phyloP scores from a whole-genome alignment of 2,888 invertebrate genomes.

The Hypercompe scribonia region DNA sequence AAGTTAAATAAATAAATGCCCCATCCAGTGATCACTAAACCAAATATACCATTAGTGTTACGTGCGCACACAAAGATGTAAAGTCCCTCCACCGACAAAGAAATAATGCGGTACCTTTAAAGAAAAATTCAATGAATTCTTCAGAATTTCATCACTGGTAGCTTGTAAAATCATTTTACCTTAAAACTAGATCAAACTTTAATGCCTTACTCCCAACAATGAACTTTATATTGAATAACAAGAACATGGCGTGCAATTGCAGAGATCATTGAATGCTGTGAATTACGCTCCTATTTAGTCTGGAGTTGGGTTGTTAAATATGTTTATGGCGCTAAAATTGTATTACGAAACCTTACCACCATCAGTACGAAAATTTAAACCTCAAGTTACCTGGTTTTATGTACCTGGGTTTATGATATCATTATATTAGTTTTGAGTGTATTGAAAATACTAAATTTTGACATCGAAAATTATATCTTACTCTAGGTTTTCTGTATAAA shows the following conservation, averaged over 20 bases:
- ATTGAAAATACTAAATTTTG: not conserved
- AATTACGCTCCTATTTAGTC: conserved; percentile 40
- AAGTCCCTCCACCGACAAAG: not conserved
- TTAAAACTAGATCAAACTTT: conserved; percentile 29
- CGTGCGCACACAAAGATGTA: not conserved
- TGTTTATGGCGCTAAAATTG: conserved; percentile 26
- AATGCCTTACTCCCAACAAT: conserved; percentile 35
- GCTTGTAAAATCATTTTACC: conserved; percentile 38
- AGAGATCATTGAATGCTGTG: conserved; percentile 43
- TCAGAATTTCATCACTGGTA: conserved; percentile 1
- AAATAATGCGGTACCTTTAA: not conserved
- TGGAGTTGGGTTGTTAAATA: conserved; percentile 33
- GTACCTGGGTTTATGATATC: not conserved
- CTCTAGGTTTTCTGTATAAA: not conserved
- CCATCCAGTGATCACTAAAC: not conserved
- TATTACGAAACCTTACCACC: conserved; percentile 12
- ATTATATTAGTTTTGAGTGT: not conserved
- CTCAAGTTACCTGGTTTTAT: not conserved
- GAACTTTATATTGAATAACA: conserved; percentile 39
- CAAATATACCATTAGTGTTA: not conserved
- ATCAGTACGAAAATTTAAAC: conserved; percentile 20
- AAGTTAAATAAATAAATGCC: not conserved
- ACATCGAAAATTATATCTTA: not conserved
- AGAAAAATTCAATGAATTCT: not conserved
- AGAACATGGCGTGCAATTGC: conserved; percentile 26